Conservation (phyloP, 2,113 vertebrate genomes). For the Potamarius usumacintae region DNA sequence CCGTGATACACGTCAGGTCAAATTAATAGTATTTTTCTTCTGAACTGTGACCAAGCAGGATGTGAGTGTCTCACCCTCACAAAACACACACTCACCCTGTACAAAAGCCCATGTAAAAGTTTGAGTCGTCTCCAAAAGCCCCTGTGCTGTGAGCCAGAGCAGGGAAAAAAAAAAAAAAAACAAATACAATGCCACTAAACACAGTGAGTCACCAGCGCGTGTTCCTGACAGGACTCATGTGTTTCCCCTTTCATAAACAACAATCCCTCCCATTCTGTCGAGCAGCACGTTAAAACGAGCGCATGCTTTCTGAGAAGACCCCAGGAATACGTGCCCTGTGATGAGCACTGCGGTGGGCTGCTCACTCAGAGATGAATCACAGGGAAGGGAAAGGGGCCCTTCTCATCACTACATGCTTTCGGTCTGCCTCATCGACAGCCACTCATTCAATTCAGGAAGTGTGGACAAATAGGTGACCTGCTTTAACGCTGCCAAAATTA, state of each 20-base stretch:
- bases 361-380: slow-evolving; percentile 48
- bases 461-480: slow-evolving; percentile 17
- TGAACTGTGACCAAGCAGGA: slow-evolving; percentile 46
- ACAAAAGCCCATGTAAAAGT: background rate
- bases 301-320: slow-evolving; percentile 31
- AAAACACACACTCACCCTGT: slow-evolving; percentile 19
- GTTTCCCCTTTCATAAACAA: slow-evolving; percentile 35
- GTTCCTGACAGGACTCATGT: slow-evolving; percentile 34
- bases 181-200: slow-evolving; percentile 12
- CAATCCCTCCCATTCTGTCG: slow-evolving; percentile 22
- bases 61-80: slow-evolving; percentile 33
- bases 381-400: slow-evolving; percentile 15
- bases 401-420: slow-evolving; percentile 36
- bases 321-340: background rate
- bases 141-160: slow-evolving; percentile 40
- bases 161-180: background rate
- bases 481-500: background rate
- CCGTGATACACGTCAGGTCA: background rate
- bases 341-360: slow-evolving; percentile 10
- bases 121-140: slow-evolving; percentile 40
- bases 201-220: slow-evolving; percentile 47
- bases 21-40: background rate
- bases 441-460: background rate
- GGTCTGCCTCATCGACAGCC: slow-evolving; percentile 34
- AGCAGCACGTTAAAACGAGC: slow-evolving; percentile 25